phyloP scores from a whole-genome alignment of 1,140 invertebrate species.

The Aphis craccivora region DNA sequence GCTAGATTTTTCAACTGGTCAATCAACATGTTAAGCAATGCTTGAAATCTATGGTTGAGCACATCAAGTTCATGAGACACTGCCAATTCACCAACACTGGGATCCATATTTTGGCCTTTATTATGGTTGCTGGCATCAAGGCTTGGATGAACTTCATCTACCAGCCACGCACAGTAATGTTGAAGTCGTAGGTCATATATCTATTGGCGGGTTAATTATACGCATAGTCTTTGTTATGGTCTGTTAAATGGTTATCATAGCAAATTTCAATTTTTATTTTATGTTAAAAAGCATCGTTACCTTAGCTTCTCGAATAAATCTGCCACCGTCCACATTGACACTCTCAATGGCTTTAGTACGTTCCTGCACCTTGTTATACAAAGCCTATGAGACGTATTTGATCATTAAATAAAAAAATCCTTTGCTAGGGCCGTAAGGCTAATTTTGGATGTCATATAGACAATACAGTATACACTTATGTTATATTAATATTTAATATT shows the following conservation, averaged over 20 bases:
- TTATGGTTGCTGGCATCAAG: constrained; percentile 71
- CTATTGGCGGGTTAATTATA: constrained; percentile 66
- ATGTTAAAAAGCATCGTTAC: constrained; percentile 69
- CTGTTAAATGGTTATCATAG: constrained; percentile 64
- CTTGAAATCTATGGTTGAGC: constrained; percentile 82
- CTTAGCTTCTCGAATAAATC: constrained; percentile 97
- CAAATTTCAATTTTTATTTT: constrained; percentile 42
- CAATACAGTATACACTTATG: background rate
- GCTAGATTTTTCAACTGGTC: constrained; percentile 67
- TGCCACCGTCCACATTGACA: constrained; percentile 92
- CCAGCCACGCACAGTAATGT: constrained; percentile 85
- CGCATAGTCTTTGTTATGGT: constrained; percentile 62
- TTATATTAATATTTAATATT: constrained; percentile 35
- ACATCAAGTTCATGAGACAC: constrained; percentile 86
- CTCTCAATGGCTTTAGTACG: constrained; percentile 91
- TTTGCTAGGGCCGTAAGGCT: background rate
- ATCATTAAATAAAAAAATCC: constrained; percentile 31
- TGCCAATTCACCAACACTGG: constrained; percentile 75
- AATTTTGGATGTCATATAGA: background rate
- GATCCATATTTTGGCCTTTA: constrained; percentile 62
- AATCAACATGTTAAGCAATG: constrained; percentile 76
- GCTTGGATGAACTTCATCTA: constrained; percentile 86
- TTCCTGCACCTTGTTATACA: constrained; percentile 89
- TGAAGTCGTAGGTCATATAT: constrained; percentile 88
- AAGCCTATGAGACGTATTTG: constrained; percentile 72